These are phyloP conservation scores for Leptodactylus fuscus DNA, from an alignment of 2,113 vertebrate genomes.

Conservation along the genomic window DNA sequence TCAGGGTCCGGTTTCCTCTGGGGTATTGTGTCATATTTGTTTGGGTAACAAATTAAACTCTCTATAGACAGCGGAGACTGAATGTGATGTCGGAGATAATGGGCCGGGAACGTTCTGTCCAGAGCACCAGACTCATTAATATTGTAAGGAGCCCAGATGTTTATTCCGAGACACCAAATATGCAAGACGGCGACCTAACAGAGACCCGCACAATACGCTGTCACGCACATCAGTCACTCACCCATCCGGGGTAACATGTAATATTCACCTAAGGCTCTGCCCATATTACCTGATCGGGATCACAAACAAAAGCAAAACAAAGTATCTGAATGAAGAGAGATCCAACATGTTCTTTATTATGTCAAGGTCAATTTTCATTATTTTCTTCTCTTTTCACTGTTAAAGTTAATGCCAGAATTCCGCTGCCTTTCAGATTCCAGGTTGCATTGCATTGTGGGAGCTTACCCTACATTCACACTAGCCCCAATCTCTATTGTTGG, in stretches of 20 bases:
- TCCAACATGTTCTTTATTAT: no score
- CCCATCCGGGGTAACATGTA: no score
- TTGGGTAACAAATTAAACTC: constrained; percentile 34
- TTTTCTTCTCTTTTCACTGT: no score
- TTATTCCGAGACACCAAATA: neutral
- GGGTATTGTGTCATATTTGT: constrained; percentile 44
- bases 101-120: neutral
- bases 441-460: no score
- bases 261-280: no score
- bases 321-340: no score
- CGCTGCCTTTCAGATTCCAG: no score
- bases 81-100: neutral
- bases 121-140: constrained; percentile 24
- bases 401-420: no score
- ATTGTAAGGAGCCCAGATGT: constrained; percentile 46
- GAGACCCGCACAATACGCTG: neutral
- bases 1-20: neutral
- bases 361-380: no score
- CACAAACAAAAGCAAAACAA: no score
- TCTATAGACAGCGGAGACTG: neutral
- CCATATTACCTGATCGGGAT: neutral
- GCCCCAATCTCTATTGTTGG: no score
- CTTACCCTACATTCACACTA: no score
- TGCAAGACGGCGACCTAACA: constrained; percentile 2
- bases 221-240: neutral